Conservation (phyloP, 2,797 vertebrate genomes). For the Takifugu ocellatus region DNA sequence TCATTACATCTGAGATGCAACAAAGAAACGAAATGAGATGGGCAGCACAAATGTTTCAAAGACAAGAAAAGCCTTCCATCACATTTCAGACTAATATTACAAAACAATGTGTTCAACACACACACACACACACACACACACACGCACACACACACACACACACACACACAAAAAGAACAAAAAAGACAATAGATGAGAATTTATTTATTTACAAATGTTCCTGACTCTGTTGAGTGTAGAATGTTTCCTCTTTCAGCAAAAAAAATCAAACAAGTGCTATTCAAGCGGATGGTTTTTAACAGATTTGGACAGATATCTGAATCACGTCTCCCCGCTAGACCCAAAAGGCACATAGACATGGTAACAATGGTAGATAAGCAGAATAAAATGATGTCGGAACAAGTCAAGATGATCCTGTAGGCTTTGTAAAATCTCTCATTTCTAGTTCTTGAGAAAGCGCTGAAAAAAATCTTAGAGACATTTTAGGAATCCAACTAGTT, state of each 20-base stretch:
- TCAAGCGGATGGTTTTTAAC: constrained; percentile 61
- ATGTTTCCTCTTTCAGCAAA: constrained; percentile 37
- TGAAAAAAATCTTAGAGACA: constrained; percentile 25
- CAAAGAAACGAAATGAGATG: constrained; percentile 38
- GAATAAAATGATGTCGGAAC: constrained; percentile 36
- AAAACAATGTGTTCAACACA: constrained; percentile 13
- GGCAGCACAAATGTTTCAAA: constrained; percentile 54
- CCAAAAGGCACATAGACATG: constrained; percentile 65
- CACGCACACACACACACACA: neutral
- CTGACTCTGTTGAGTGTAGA: constrained; percentile 39
- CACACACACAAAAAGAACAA: constrained; percentile 1
- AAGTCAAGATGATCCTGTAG: constrained; percentile 38
- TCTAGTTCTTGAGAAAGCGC: too few species aligned
- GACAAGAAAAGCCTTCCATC: constrained; percentile 40
- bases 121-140: neutral
- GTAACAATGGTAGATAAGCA: constrained; percentile 44
- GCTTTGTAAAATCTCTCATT: constrained; percentile 32
- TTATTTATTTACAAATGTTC: constrained; percentile 80
- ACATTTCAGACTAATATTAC: constrained; percentile 22
- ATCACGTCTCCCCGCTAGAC: constrained; percentile 58
- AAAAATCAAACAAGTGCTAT: constrained; percentile 49
- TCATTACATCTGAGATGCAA: constrained; percentile 51
- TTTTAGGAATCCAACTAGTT: constrained; percentile 36
- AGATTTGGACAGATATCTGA: constrained; percentile 54
- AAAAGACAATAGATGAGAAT: constrained; percentile 23